Evolutionary conservation across 1,140 invertebrate genomes (phyloP).

Genomic region (Trachymyrmex septentrionalis): DNA sequence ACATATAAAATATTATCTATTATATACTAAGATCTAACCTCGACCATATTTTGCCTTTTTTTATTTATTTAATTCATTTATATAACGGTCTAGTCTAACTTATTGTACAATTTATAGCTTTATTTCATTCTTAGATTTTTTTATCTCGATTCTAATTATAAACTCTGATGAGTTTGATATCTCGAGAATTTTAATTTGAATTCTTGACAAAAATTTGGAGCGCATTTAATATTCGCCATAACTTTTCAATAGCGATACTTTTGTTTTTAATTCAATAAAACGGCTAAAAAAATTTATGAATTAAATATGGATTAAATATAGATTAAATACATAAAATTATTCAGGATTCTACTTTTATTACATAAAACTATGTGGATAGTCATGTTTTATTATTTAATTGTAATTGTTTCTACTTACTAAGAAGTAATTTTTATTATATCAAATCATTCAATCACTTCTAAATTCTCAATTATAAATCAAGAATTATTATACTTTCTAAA

Average conservation of each 20-base stretch:
- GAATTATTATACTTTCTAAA: background rate
- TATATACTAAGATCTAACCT: no score
- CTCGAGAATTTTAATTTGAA: background rate
- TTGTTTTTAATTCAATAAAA: background rate
- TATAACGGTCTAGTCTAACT: no score
- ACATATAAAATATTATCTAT: no score
- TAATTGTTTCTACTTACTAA: background rate
- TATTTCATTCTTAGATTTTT: background rate
- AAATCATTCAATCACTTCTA: background rate
- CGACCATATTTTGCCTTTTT: no score
- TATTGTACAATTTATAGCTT: no score
- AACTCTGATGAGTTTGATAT: background rate
- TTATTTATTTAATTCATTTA: no score
- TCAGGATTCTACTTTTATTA: background rate
- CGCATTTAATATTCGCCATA: background rate
- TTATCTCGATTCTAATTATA: background rate
- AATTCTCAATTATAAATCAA: background rate
- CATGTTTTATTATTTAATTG: background rate
- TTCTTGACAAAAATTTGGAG: background rate
- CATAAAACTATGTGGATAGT: background rate
- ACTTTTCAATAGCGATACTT: background rate
- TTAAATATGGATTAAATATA: no score
- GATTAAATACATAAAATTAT: background rate
- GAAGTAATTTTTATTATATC: background rate
- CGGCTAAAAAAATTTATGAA: background rate